A percentile compares a stretch with the other conserved stretches of the same genome.
Conservation (phyloP, 2,113 vertebrate genomes). For the Anas platyrhynchos region DNA sequence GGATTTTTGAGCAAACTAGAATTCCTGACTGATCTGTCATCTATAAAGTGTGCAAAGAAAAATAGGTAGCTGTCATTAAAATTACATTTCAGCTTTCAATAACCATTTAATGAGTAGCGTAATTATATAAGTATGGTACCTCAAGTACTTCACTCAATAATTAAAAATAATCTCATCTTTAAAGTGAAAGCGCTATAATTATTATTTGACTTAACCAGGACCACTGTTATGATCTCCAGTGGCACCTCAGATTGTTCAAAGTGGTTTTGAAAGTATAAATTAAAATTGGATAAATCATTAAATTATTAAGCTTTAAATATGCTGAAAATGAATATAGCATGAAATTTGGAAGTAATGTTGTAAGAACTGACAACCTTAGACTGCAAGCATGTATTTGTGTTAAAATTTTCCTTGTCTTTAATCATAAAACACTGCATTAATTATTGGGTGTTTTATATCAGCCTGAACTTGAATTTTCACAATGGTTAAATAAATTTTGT, state of each 20-base stretch:
- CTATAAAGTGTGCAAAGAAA: slow-evolving; percentile 77
- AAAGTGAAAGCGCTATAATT: slow-evolving; percentile 80
- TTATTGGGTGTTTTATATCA: slow-evolving; percentile 33
- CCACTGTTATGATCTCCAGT: slow-evolving; percentile 77
- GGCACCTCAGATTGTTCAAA: slow-evolving; percentile 74
- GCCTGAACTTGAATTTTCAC: slow-evolving; percentile 17
- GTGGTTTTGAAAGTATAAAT: slow-evolving; percentile 77
- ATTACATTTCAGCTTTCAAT: slow-evolving; percentile 79
- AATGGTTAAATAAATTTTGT: not conserved
- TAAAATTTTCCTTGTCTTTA: slow-evolving; percentile 55
- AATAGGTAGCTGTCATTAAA: slow-evolving; percentile 80
- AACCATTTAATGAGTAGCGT: slow-evolving; percentile 80
- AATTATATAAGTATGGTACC: slow-evolving; percentile 79
- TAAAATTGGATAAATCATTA: slow-evolving; percentile 77
- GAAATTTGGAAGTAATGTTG: slow-evolving; percentile 66
- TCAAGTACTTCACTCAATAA: slow-evolving; percentile 80
- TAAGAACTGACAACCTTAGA: slow-evolving; percentile 60
- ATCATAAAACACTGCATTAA: slow-evolving; percentile 53
- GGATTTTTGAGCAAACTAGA: slow-evolving; percentile 62
- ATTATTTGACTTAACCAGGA: slow-evolving; percentile 79
- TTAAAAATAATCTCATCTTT: slow-evolving; percentile 83
- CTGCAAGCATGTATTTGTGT: slow-evolving; percentile 59
- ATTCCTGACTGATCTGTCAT: slow-evolving; percentile 77
- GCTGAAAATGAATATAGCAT: slow-evolving; percentile 67
- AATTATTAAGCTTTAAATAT: slow-evolving; percentile 79